Conservation (phyloP, 2,888 invertebrate species). For the Idaea biselata region DNA sequence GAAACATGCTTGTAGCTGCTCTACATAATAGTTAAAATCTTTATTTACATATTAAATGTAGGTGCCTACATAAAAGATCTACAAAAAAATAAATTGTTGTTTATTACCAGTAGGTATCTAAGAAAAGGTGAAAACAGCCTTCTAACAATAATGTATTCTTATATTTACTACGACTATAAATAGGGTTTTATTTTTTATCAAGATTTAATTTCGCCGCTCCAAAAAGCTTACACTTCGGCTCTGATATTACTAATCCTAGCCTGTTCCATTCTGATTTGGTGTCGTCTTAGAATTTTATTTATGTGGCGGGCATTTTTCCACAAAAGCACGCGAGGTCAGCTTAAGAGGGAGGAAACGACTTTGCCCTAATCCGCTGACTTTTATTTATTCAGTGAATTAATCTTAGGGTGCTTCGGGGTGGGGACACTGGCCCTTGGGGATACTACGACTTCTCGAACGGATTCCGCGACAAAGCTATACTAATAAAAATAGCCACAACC, state of each 20-base stretch:
- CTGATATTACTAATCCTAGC: constrained; percentile 31
- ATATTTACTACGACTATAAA: not conserved
- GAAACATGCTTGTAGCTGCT: too few relatives aligned
- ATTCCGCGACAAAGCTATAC: constrained; percentile 43
- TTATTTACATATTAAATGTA: too few relatives aligned
- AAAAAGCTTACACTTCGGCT: not conserved
- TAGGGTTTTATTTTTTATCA: not conserved
- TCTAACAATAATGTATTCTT: too few relatives aligned
- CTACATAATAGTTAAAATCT: too few relatives aligned
- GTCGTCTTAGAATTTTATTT: constrained; percentile 65
- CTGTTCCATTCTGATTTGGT: constrained; percentile 64
- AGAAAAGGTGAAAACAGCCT: too few relatives aligned
- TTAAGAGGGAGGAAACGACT: constrained; percentile 78
- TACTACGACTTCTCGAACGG: constrained; percentile 62
- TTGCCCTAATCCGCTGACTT: constrained; percentile 80
- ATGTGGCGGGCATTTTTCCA: constrained; percentile 74
- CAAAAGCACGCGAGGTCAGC: constrained; percentile 78
- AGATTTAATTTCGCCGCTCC: not conserved
- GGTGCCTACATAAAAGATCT: too few relatives aligned
- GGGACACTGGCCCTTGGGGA: constrained; percentile 62
- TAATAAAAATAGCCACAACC: constrained; percentile 41
- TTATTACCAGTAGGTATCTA: too few relatives aligned
- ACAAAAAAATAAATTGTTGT: too few relatives aligned
- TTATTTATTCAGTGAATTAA: constrained; percentile 81
- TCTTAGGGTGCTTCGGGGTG: constrained; percentile 63